Base-by-base conservation (phyloP, 2,888 invertebrate genomes). In the Amphimallon solstitiale region DNA sequence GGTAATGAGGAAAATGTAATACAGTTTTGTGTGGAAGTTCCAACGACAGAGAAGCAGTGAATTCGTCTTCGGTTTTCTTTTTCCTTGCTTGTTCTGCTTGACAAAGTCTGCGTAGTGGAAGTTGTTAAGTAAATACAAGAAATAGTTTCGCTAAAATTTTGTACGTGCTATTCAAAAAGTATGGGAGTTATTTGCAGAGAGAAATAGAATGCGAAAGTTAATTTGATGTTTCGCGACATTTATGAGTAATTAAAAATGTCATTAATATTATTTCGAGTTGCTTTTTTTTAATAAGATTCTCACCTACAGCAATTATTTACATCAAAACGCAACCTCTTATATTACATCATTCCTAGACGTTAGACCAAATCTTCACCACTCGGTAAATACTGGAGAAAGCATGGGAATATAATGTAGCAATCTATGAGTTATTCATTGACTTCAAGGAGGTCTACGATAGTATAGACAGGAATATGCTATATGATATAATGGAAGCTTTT, bases 61-160 rank as follows among this genome's bases (percentile, higher is more conserved):
- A 10, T 23, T 10, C 4, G 48, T 23, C 21, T 12, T 12, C 23
- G 5, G 1, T 6, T 14, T 21, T 14, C 43, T 2, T 43, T 43
- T 43, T 43, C 43, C 5, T 43, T 15, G 9, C 3, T 29, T 29
- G 29, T 5, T 29, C 29, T 29, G 5, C 1, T 2, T 29, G 29
- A 29, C 7, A 34, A 59, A 59, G n/a, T 59, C 43, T 29, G 23
- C 56, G 43, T 2, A 9, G 2, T 34, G 17, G 35, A 43, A 59
- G 29, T 59, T 43, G 34, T 38, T 45, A 59, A 59, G 56, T 43
- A 59, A 59, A 59, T 59, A 59, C 43, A 40, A 43, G 56, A 59
- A 59, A 59, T 59, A 59, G 43, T 59, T 59, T 34, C 29, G 14
- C 40, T 45, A 59, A 59, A n/a, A 59, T 59, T 43, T 59, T 59